Conservation (phyloP, 2,888 invertebrate species). For the Scotopteryx bipunctaria region DNA sequence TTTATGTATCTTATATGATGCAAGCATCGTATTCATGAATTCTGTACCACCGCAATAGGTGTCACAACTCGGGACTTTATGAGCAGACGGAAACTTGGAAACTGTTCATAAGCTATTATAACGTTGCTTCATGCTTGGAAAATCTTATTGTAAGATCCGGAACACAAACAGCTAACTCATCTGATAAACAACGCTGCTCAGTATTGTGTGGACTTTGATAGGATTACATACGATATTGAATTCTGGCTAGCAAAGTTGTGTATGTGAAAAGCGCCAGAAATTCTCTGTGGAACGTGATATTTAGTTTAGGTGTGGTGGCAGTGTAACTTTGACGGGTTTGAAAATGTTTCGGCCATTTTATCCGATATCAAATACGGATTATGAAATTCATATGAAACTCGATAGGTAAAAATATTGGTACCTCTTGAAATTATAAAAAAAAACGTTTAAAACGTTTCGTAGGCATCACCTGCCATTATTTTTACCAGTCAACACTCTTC, state of each 20-base stretch:
- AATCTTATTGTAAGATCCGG: slow-evolving; percentile 11
- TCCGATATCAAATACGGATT: too few species aligned
- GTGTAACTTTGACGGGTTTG: too few species aligned
- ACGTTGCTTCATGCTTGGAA: slow-evolving; percentile 15
- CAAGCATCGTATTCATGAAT: slow-evolving; percentile 28
- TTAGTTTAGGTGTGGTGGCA: too few species aligned
- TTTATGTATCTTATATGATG: slow-evolving; percentile 10
- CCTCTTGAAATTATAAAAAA: too few species aligned
- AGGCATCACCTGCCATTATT: slow-evolving; percentile 20
- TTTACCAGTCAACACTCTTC: slow-evolving; percentile 45
- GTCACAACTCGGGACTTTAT: slow-evolving; percentile 36
- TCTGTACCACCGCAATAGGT: slow-evolving; percentile 29
- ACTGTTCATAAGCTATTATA: slow-evolving; percentile 21
- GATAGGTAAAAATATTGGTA: too few species aligned
- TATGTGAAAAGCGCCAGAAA: background rate
- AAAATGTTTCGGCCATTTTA: too few species aligned
- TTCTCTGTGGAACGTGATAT: too few species aligned
- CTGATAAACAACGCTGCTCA: slow-evolving; percentile 25
- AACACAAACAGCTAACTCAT: slow-evolving; percentile 28
- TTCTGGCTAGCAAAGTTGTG: background rate
- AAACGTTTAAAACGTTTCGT: too few species aligned
- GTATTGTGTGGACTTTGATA: slow-evolving; percentile 17
- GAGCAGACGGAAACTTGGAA: slow-evolving; percentile 26
- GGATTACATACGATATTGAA: slow-evolving; percentile 32
- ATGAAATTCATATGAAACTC: too few species aligned